phyloP scores from a whole-genome alignment of 2,797 vertebrate genomes.

The Eulemur rubriventer region DNA sequence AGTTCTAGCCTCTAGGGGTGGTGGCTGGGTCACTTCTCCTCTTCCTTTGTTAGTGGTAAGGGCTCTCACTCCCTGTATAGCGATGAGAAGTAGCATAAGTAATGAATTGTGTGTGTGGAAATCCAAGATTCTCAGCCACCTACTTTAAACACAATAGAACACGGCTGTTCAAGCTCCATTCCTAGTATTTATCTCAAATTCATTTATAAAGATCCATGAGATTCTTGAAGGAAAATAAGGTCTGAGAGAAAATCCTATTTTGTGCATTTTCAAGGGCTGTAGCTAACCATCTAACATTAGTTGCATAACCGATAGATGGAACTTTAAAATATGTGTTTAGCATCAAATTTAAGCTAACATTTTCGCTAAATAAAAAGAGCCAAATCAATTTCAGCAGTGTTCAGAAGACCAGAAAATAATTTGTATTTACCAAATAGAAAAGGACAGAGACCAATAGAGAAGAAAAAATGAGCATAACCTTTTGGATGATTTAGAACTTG shows the following conservation, averaged over 20 bases:
- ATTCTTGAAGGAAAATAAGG: conserved; percentile 41
- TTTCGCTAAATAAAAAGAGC: conserved; percentile 69
- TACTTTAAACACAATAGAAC: background rate
- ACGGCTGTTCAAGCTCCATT: background rate
- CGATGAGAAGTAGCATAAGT: background rate
- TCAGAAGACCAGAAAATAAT: conserved; percentile 73
- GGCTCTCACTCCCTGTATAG: background rate
- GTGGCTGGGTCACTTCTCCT: background rate
- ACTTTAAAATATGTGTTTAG: background rate
- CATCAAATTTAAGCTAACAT: conserved; percentile 58
- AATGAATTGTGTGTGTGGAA: background rate
- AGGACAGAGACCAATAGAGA: conserved; percentile 69
- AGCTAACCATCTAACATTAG: background rate
- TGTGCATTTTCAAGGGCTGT: conserved; percentile 32
- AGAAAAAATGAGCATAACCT: conserved; percentile 71
- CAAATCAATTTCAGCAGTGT: conserved; percentile 59
- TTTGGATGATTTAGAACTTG: conserved; percentile 67
- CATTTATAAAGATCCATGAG: background rate
- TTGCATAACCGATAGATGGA: background rate
- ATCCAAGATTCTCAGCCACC: background rate
- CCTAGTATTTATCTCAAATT: background rate
- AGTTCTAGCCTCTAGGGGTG: background rate
- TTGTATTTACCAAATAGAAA: conserved; percentile 73
- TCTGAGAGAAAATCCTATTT: conserved; percentile 19
- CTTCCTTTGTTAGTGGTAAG: background rate